Percentiles rank a stretch among this genome's conserved stretches.
phyloP scores from a whole-genome alignment of 2,797 vertebrate species.

The Gephyroberyx darwinii region DNA sequence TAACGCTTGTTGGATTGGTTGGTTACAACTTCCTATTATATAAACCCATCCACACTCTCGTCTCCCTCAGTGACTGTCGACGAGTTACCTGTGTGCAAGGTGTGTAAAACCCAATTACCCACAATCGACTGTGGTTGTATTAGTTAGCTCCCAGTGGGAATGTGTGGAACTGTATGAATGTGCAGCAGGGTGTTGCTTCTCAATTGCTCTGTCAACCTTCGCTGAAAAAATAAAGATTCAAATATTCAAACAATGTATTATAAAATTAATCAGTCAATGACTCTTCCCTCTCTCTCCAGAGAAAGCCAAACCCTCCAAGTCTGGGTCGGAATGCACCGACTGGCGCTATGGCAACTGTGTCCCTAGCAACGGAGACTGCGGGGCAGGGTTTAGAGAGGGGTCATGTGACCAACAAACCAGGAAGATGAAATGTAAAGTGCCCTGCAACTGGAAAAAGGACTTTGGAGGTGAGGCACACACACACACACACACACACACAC shows the following conservation, averaged over 20 bases:
- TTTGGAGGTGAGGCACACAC: conserved; percentile 84
- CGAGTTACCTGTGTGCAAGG: too few relatives aligned
- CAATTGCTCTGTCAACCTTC: too few relatives aligned
- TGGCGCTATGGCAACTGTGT: conserved; percentile 90
- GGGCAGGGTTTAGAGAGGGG: conserved; percentile 85
- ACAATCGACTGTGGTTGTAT: too few relatives aligned
- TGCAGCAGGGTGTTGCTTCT: too few relatives aligned
- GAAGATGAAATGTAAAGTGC: conserved; percentile 89
- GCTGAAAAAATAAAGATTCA: background rate
- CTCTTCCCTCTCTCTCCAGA: conserved; percentile 69
- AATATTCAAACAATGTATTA: background rate
- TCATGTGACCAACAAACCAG: conserved; percentile 87
- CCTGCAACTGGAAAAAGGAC: conserved; percentile 94
- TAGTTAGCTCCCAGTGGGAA: too few relatives aligned
- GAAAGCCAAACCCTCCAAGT: conserved; percentile 80
- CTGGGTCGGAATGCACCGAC: conserved; percentile 83
- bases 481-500: conserved; percentile 3
- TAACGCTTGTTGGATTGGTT: too few relatives aligned
- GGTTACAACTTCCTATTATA: too few relatives aligned
- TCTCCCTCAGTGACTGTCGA: too few relatives aligned
- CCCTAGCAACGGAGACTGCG: conserved; percentile 89
- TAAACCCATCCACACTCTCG: too few relatives aligned
- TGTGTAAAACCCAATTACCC: too few relatives aligned
- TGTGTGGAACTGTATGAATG: too few relatives aligned
- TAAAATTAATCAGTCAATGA: background rate